Conservation (phyloP, 1,140 invertebrate genomes). For the Lepeophtheirus salmonis region DNA sequence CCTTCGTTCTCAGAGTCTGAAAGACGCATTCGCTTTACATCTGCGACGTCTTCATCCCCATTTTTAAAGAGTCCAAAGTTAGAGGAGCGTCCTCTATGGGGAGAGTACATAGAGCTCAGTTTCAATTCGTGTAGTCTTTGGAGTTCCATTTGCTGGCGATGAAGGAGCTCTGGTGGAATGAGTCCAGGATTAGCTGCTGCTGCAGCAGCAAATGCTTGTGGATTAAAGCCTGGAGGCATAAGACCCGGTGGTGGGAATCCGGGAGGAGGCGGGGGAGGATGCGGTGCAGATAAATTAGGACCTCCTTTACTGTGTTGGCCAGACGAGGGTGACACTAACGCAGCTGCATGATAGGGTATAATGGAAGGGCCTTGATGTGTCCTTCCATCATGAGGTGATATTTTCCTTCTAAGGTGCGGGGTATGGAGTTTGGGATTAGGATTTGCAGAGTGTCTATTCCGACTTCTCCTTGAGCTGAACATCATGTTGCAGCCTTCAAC, state of each 20-base stretch:
- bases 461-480: constrained; percentile 85
- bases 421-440: constrained; percentile 96
- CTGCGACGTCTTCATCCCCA: neutral
- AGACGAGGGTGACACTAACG: constrained; percentile 49
- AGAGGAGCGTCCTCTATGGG: neutral
- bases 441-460: constrained; percentile 91
- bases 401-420: constrained; percentile 71
- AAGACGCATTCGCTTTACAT: neutral
- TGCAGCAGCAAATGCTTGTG: no score
- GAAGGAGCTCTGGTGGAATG: constrained; percentile 13
- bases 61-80: neutral
- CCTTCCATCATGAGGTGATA: constrained; percentile 74
- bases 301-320: constrained; percentile 42
- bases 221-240: neutral
- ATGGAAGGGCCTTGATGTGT: constrained; percentile 59
- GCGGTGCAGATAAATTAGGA: neutral
- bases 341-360: constrained; percentile 30
- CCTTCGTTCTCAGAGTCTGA: neutral
- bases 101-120: constrained; percentile 2
- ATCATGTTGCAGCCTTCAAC: constrained; percentile 98
- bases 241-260: neutral
- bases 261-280: no score
- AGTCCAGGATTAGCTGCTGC: constrained; percentile 43
- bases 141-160: constrained; percentile 18
- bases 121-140: constrained; percentile 17